Conservation (phyloP, 2,888 invertebrate genomes). For the Agrilus cyanescens region DNA sequence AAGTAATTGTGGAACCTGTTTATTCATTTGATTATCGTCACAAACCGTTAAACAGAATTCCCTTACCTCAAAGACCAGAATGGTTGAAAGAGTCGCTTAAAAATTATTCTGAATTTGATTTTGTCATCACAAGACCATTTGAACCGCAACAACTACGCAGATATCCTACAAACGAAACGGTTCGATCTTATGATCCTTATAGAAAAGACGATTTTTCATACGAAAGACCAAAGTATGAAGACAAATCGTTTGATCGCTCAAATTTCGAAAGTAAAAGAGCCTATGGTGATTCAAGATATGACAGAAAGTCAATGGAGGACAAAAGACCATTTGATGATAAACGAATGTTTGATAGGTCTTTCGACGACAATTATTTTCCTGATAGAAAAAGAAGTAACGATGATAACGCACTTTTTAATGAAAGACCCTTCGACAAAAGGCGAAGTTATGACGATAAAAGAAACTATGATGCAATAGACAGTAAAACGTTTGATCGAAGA, state of each 20-base stretch:
- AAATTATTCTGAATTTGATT: constrained; percentile 31
- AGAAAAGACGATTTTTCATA: neutral
- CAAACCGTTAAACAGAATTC: constrained; percentile 37
- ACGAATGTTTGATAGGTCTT: constrained; percentile 15
- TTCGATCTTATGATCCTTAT: too few relatives aligned
- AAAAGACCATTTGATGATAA: constrained; percentile 14
- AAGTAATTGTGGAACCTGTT: constrained; percentile 49
- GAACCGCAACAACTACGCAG: constrained; percentile 16
- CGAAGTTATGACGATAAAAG: neutral
- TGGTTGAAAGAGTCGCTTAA: constrained; percentile 29
- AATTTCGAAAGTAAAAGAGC: neutral
- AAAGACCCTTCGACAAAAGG: constrained; percentile 2
- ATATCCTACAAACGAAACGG: constrained; percentile 8
- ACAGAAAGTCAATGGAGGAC: constrained; percentile 22
- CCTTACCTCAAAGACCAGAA: constrained; percentile 30
- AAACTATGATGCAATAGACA: neutral
- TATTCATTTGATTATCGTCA: constrained; percentile 64
- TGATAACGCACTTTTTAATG: constrained; percentile 5
- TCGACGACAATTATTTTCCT: constrained; percentile 28
- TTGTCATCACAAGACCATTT: constrained; percentile 18
- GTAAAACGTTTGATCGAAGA: neutral
- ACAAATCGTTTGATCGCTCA: neutral
- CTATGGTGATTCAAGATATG: constrained; percentile 14
- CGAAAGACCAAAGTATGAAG: constrained; percentile 6
- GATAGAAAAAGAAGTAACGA: constrained; percentile 4